Evolutionary conservation across 2,797 vertebrate genomes (phyloP).

Genomic region (Neosalanx taihuensis): DNA sequence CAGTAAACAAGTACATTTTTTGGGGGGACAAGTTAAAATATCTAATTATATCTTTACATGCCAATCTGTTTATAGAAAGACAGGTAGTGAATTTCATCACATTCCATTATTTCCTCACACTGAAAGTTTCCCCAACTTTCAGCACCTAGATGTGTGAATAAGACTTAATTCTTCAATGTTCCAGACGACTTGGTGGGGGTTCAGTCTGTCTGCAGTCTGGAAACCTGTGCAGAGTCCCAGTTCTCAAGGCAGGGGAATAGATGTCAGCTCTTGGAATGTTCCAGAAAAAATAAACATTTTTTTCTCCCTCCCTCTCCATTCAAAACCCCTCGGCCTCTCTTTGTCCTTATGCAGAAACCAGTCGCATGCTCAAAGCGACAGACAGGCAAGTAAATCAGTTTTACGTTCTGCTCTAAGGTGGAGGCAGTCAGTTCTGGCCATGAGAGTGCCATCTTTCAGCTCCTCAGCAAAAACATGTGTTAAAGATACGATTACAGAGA

Average conservation of each 20-base stretch:
- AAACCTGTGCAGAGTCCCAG: slow-evolving; percentile 58
- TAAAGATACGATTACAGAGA: slow-evolving; percentile 68
- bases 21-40: background rate
- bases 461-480: slow-evolving; percentile 78
- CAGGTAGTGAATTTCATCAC: background rate
- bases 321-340: slow-evolving; percentile 49
- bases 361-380: slow-evolving; percentile 45
- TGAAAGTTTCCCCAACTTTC: slow-evolving; percentile 24
- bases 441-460: slow-evolving; percentile 77
- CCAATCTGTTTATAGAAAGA: background rate
- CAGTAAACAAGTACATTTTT: background rate
- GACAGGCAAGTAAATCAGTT: slow-evolving; percentile 66
- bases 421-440: slow-evolving; percentile 68
- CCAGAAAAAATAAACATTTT: slow-evolving; percentile 73
- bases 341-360: slow-evolving; percentile 56
- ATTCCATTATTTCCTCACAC: background rate
- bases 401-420: slow-evolving; percentile 68
- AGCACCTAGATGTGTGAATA: slow-evolving; percentile 57
- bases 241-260: slow-evolving; percentile 67
- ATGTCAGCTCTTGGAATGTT: slow-evolving; percentile 74
- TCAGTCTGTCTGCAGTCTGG: slow-evolving; percentile 64
- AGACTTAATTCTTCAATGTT: slow-evolving; percentile 57
- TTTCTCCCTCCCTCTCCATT: slow-evolving; percentile 29
- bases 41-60: background rate
- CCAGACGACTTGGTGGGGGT: slow-evolving; percentile 55